These are phyloP conservation scores for Himalopsyche japonica DNA, from an alignment of 2,888 invertebrate genomes.

Conservation along the genomic window DNA sequence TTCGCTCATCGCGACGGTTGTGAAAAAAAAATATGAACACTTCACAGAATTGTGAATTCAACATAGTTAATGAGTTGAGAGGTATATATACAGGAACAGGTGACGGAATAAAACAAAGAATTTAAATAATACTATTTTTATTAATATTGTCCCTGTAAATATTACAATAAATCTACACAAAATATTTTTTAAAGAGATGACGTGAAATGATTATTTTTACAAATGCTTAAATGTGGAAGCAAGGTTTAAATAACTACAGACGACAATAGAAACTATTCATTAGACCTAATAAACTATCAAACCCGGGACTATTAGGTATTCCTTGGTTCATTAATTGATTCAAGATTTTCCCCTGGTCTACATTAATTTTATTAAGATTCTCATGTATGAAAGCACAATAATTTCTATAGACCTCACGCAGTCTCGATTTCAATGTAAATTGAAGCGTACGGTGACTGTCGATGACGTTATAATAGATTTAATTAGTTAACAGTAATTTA, in stretches of 20 bases:
- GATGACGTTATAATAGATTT: too few species aligned
- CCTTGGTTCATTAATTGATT: not conserved
- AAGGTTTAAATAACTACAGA: not conserved
- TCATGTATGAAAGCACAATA: too few species aligned
- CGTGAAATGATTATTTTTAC: conserved; percentile 12
- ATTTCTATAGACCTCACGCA: not conserved
- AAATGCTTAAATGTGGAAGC: not conserved
- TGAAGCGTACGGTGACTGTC: not conserved
- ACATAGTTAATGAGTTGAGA: too few species aligned
- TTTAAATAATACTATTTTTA: conserved; percentile 8
- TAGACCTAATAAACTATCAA: not conserved
- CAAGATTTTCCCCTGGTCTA: not conserved
- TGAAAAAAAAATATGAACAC: too few species aligned
- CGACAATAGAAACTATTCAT: not conserved
- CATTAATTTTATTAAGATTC: not conserved
- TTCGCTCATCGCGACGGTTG: too few species aligned
- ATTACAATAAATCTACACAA: conserved; percentile 6
- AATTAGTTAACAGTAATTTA: too few species aligned
- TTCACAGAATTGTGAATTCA: too few species aligned
- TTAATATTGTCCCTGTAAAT: conserved; percentile 17
- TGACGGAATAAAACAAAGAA: not conserved
- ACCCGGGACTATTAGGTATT: not conserved
- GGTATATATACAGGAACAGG: too few species aligned
- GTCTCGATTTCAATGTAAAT: not conserved
- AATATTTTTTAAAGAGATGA: conserved; percentile 8